Evolutionary conservation across 2,888 invertebrate species (phyloP).

Genomic region (Callyntrura guangdongensis): DNA sequence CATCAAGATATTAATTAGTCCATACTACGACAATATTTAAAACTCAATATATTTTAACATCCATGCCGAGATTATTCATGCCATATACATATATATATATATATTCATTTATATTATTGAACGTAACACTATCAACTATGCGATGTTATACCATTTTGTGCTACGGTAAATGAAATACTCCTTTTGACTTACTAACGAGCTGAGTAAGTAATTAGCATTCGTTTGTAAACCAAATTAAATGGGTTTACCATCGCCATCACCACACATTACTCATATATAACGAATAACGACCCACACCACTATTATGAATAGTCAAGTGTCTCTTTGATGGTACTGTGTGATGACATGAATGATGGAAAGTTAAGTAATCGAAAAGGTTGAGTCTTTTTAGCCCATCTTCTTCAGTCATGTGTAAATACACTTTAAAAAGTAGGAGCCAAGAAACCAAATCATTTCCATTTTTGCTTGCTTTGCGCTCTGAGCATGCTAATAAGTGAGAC

Average conservation of each 20-base stretch:
- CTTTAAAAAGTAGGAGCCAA: constrained; percentile 44
- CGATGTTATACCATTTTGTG: neutral
- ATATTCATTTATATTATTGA: no score
- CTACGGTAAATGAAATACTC: constrained; percentile 10
- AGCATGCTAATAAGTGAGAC: constrained; percentile 61
- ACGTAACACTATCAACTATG: neutral
- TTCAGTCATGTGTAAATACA: constrained; percentile 67
- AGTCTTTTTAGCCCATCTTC: constrained; percentile 51
- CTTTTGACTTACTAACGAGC: constrained; percentile 39
- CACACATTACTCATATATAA: constrained; percentile 29
- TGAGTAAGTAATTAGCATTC: constrained; percentile 72
- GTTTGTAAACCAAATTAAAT: constrained; percentile 76
- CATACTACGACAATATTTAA: no score
- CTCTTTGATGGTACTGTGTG: constrained; percentile 64
- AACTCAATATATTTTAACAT: no score
- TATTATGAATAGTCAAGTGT: constrained; percentile 68
- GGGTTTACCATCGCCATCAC: constrained; percentile 47
- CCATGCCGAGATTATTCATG: no score
- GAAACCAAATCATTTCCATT: constrained; percentile 65
- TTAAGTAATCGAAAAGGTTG: constrained; percentile 64
- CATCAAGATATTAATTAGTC: no score
- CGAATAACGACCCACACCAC: constrained; percentile 14
- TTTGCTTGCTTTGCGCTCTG: constrained; percentile 62
- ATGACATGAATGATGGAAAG: constrained; percentile 49
- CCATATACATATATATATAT: no score